Conservation (phyloP, 2,888 invertebrate species). For the Bembecia ichneumoniformis region DNA sequence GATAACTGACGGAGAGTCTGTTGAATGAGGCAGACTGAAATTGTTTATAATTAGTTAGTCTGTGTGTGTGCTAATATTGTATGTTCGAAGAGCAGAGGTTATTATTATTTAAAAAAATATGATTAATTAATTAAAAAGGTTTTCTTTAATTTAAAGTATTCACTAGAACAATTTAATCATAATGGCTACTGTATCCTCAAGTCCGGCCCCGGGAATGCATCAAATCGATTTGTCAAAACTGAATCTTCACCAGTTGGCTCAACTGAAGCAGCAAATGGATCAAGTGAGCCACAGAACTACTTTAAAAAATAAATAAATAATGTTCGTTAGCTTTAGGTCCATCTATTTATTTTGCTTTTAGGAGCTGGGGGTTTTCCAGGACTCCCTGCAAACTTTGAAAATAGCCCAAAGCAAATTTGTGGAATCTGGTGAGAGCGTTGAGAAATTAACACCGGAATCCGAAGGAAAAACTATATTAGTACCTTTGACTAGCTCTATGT, state of each 20-base stretch:
- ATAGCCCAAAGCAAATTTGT: constrained; percentile 92
- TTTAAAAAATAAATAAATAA: neutral
- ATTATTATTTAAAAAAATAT: too few species aligned
- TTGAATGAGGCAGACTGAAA: too few species aligned
- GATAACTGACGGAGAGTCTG: too few species aligned
- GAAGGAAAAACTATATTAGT: constrained; percentile 91
- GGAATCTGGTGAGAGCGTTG: constrained; percentile 87
- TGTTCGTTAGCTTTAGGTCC: constrained; percentile 2
- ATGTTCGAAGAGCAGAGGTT: too few species aligned
- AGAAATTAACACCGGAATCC: constrained; percentile 81
- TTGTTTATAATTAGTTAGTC: too few species aligned
- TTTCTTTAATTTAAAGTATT: too few species aligned
- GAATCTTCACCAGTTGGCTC: constrained; percentile 84
- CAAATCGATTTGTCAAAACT: constrained; percentile 87
- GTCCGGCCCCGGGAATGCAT: constrained; percentile 77
- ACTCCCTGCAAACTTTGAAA: constrained; percentile 90
- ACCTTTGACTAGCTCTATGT: constrained; percentile 97
- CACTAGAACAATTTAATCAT: constrained; percentile 14
- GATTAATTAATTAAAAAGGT: constrained; percentile 1
- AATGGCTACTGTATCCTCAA: constrained; percentile 75
- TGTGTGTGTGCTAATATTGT: too few species aligned
- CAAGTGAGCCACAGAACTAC: constrained; percentile 66
- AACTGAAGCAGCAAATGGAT: constrained; percentile 89
- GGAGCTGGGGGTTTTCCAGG: constrained; percentile 91
- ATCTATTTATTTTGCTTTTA: constrained; percentile 34